Evolutionary conservation across 2,888 invertebrate species (phyloP).

Genomic region (Sminthurinus aureus): DNA sequence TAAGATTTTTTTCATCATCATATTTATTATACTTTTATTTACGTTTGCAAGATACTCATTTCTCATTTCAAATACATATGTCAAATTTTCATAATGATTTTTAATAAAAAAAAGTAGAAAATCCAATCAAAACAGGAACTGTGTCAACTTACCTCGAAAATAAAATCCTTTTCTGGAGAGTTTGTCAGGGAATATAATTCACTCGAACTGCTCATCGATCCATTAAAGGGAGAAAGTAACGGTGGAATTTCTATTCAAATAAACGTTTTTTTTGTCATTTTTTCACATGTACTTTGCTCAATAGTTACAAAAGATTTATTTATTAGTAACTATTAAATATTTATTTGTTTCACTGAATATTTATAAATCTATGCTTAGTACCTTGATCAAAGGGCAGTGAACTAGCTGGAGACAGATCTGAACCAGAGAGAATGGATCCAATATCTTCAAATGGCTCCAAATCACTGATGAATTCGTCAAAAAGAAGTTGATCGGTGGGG

Average conservation of each 20-base stretch:
- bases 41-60: too few species aligned
- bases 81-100: conserved; percentile 4
- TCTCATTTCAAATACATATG: too few species aligned
- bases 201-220: conserved; percentile 3
- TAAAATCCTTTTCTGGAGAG: conserved; percentile 17
- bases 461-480: conserved; percentile 24
- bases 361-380: neutral
- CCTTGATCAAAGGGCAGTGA: conserved; percentile 25
- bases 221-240: conserved; percentile 4
- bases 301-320: neutral
- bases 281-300: neutral
- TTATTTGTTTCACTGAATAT: neutral
- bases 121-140: neutral
- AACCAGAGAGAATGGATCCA: conserved; percentile 15
- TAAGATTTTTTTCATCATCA: neutral
- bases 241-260: neutral
- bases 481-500: conserved; percentile 1
- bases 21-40: neutral
- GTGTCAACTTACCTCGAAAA: conserved; percentile 12
- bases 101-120: neutral
- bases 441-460: conserved; percentile 27
- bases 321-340: neutral
- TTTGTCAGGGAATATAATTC: conserved; percentile 22
- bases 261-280: neutral
- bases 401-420: conserved; percentile 5